Evolutionary conservation across 2,113 vertebrate species (phyloP).

Genomic region (Todiramphus chloris): DNA sequence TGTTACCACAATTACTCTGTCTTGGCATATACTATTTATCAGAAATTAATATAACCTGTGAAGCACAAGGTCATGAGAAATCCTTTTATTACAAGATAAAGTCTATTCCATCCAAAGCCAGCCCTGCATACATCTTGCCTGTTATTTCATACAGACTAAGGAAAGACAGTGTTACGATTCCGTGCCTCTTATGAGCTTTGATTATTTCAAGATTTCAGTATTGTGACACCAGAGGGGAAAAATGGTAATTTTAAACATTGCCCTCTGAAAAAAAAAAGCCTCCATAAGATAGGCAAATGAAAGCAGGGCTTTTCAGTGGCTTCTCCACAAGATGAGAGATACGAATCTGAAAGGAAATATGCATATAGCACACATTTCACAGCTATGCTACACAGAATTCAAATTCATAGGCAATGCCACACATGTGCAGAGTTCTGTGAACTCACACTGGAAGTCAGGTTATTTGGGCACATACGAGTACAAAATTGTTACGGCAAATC

Average conservation of each 20-base stretch:
- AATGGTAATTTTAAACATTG: neutral
- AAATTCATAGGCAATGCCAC: neutral
- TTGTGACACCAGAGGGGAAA: rapidly evolving
- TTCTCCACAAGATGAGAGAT: neutral
- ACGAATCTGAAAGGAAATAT: neutral
- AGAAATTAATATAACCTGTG: neutral
- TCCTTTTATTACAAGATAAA: neutral
- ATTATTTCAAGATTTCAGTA: neutral
- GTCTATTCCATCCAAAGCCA: neutral
- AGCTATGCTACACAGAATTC: neutral
- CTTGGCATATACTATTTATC: neutral
- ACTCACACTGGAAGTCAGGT: neutral
- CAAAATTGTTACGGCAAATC: neutral
- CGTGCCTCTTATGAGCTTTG: neutral
- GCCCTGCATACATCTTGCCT: neutral
- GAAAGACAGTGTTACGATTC: neutral
- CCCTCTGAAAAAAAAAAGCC: neutral
- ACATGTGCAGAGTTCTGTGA: neutral
- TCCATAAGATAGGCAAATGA: neutral
- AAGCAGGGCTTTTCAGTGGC: neutral
- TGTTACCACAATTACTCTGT: neutral
- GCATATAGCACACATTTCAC: neutral
- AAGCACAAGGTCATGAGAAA: neutral
- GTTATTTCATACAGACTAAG: neutral
- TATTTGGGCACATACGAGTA: neutral